phyloP scores from a whole-genome alignment of 1,140 invertebrate genomes.

The Ips typographus region DNA sequence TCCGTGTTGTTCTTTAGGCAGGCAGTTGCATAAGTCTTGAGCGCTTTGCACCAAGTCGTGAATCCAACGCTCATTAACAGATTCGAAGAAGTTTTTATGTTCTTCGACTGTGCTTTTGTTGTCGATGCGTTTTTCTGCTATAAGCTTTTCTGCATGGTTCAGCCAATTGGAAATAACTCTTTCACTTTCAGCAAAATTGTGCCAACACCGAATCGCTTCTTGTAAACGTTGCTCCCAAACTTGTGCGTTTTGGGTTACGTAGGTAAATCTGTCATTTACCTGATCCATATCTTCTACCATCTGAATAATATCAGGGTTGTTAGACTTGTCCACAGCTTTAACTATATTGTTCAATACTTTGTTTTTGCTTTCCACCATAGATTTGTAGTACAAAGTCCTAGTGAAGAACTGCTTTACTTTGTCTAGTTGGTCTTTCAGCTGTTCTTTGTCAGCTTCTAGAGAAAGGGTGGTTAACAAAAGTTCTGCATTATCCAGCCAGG shows the following conservation, averaged over 20 bases:
- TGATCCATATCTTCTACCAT: constrained; percentile 71
- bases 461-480: constrained; percentile 64
- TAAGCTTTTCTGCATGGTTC: constrained; percentile 75
- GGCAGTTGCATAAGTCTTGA: constrained; percentile 72
- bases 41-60: constrained; percentile 77
- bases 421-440: constrained; percentile 73
- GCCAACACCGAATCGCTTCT: constrained; percentile 80
- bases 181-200: constrained; percentile 79
- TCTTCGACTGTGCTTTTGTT: constrained; percentile 78
- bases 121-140: constrained; percentile 80
- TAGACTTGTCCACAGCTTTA: constrained; percentile 71
- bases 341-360: constrained; percentile 90
- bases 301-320: constrained; percentile 71
- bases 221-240: constrained; percentile 78
- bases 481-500: constrained; percentile 86
- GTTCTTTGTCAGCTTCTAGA: constrained; percentile 70
- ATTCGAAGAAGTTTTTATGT: constrained; percentile 82
- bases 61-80: constrained; percentile 79
- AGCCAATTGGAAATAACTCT: constrained; percentile 83
- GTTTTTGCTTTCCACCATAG: constrained; percentile 92
- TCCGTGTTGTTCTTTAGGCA: constrained; percentile 67
- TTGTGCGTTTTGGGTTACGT: constrained; percentile 70
- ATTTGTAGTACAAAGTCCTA: constrained; percentile 85
- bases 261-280: constrained; percentile 80
- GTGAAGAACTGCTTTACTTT: constrained; percentile 87